Conservation (phyloP, 2,113 vertebrate species). For the Dascyllus trimaculatus region DNA sequence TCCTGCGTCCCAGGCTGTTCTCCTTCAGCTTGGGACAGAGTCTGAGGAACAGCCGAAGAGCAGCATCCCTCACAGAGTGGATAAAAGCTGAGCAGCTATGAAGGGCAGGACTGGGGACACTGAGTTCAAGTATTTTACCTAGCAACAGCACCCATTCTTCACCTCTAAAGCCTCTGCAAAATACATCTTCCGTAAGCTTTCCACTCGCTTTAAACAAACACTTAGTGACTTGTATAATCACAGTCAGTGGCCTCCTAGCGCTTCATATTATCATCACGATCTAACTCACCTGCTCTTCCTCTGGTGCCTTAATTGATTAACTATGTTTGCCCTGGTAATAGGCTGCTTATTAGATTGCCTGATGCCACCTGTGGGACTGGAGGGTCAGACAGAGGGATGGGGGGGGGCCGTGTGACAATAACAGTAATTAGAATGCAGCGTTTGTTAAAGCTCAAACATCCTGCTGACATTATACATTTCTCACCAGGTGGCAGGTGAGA, state of each 20-base stretch:
- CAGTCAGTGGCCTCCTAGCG: constrained; percentile 35
- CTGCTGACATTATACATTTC: constrained; percentile 66
- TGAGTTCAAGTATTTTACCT: constrained; percentile 22
- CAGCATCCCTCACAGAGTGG: not conserved
- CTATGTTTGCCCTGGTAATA: constrained; percentile 69
- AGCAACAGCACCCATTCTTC: constrained; percentile 20
- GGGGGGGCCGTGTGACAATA: constrained; percentile 48
- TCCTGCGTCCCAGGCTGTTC: constrained; percentile 33
- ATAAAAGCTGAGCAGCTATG: constrained; percentile 27
- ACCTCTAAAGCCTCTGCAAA: constrained; percentile 1
- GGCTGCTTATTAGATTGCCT: constrained; percentile 70
- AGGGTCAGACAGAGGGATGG: constrained; percentile 49
- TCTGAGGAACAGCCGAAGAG: constrained; percentile 12
- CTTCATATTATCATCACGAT: constrained; percentile 53
- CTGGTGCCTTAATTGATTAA: constrained; percentile 77
- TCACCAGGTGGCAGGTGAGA: constrained; percentile 67
- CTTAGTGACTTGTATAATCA: constrained; percentile 60
- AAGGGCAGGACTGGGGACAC: constrained; percentile 11
- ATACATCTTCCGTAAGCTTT: constrained; percentile 7
- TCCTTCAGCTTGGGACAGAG: constrained; percentile 20
- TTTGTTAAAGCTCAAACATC: constrained; percentile 59
- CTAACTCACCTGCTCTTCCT: constrained; percentile 62
- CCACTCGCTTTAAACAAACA: constrained; percentile 38
- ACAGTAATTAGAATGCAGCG: constrained; percentile 71
- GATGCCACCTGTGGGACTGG: constrained; percentile 62